These are phyloP conservation scores for Saxidomus purpurata DNA, from an alignment of 1,140 invertebrate genomes.

Conservation along the genomic window DNA sequence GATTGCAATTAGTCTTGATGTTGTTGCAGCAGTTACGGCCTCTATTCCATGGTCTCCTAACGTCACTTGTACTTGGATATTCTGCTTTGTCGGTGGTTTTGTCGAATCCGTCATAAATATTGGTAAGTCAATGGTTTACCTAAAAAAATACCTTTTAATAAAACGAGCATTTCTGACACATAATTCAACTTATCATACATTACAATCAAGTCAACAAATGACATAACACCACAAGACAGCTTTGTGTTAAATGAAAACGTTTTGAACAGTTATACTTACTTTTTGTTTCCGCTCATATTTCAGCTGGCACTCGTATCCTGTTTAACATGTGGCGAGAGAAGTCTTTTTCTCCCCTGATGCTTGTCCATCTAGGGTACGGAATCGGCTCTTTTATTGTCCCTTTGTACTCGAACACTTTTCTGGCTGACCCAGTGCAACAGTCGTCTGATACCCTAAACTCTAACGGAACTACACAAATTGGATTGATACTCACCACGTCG, in stretches of 20 bases:
- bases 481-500: too few species aligned
- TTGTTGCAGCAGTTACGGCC: constrained; percentile 52
- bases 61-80: constrained; percentile 55
- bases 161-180: too few species aligned
- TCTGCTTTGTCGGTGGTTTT: constrained; percentile 69
- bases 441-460: background rate
- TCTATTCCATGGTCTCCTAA: constrained; percentile 62
- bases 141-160: too few species aligned
- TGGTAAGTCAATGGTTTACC: too few species aligned
- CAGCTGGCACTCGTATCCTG: constrained; percentile 74
- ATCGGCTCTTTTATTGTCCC: constrained; percentile 77
- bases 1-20: constrained; percentile 65
- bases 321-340: constrained; percentile 74
- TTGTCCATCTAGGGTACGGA: constrained; percentile 77
- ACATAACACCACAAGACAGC: too few species aligned
- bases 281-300: too few species aligned
- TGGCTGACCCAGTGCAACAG: constrained; percentile 42
- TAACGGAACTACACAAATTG: background rate
- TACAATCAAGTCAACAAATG: too few species aligned
- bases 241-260: too few species aligned
- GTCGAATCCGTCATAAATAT: constrained; percentile 74
- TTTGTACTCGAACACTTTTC: constrained; percentile 74
- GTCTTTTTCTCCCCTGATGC: constrained; percentile 69
- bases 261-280: too few species aligned
- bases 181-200: too few species aligned